phyloP scores from a whole-genome alignment of 2,797 vertebrate genomes.

The Choloepus didactylus region DNA sequence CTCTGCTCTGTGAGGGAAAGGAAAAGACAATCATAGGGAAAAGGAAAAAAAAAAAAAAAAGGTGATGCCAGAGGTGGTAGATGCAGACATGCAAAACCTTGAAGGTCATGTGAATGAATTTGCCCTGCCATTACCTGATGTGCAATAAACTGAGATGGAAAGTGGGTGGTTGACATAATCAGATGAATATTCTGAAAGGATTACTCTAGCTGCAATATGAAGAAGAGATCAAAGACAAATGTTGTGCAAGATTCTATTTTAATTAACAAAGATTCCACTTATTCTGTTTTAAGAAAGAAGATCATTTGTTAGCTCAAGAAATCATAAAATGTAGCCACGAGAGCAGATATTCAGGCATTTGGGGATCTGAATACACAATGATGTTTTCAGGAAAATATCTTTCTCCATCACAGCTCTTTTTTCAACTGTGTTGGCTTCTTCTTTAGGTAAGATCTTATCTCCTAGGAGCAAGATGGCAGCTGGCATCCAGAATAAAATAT shows the following conservation, averaged over 20 bases:
- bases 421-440: not conserved
- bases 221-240: not conserved
- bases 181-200: not conserved
- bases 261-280: not conserved
- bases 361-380: not conserved
- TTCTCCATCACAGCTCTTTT: not conserved
- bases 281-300: not conserved
- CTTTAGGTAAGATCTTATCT: not conserved
- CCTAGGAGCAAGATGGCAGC: not conserved
- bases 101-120: not conserved
- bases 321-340: not conserved
- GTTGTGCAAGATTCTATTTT: not conserved
- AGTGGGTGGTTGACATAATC: not conserved
- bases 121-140: not conserved
- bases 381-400: not conserved
- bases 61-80: not conserved
- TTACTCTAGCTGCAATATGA: not conserved
- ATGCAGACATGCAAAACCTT: not conserved
- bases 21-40: slow-evolving; percentile 5
- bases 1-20: slow-evolving; percentile 2
- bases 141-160: not conserved
- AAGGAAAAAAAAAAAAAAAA: not conserved
- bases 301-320: not conserved
- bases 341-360: not conserved
- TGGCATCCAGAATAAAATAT: not conserved